Conservation (phyloP, 1,140 invertebrate species). For the Arctopsyche grandis region DNA sequence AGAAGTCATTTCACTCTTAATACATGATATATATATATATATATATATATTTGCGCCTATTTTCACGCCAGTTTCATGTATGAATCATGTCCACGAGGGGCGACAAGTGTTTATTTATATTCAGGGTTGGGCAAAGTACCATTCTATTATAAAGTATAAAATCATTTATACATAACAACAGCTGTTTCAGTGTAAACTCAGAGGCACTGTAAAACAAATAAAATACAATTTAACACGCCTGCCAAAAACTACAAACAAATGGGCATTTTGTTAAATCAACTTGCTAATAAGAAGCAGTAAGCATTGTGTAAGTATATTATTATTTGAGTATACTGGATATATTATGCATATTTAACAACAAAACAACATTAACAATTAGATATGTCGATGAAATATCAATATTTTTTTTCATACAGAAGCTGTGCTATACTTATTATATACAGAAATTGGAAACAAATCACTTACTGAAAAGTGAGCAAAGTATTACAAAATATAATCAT, state of each 20-base stretch:
- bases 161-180: slow-evolving; percentile 52
- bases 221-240: slow-evolving; percentile 52
- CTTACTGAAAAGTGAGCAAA: too few relatives aligned
- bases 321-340: not conserved
- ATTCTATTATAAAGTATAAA: slow-evolving; percentile 32
- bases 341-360: not conserved
- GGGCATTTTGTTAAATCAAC: slow-evolving; percentile 37
- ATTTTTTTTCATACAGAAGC: too few relatives aligned
- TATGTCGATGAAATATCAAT: too few relatives aligned
- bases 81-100: too few relatives aligned
- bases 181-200: slow-evolving; percentile 49
- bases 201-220: slow-evolving; percentile 54
- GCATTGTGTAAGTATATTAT: slow-evolving; percentile 6
- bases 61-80: too few relatives aligned
- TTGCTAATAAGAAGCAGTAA: slow-evolving; percentile 47
- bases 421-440: too few relatives aligned
- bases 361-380: not conserved
- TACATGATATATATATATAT: too few relatives aligned
- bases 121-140: too few relatives aligned
- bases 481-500: not conserved
- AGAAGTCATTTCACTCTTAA: too few relatives aligned
- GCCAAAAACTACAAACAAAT: slow-evolving; percentile 33
- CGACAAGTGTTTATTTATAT: too few relatives aligned
- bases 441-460: too few relatives aligned
- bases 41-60: too few relatives aligned